A percentile compares a stretch with the other conserved stretches of the same genome.
Evolutionary conservation across 2,113 vertebrate species (phyloP).

Genomic region (Centropus unirufus): DNA sequence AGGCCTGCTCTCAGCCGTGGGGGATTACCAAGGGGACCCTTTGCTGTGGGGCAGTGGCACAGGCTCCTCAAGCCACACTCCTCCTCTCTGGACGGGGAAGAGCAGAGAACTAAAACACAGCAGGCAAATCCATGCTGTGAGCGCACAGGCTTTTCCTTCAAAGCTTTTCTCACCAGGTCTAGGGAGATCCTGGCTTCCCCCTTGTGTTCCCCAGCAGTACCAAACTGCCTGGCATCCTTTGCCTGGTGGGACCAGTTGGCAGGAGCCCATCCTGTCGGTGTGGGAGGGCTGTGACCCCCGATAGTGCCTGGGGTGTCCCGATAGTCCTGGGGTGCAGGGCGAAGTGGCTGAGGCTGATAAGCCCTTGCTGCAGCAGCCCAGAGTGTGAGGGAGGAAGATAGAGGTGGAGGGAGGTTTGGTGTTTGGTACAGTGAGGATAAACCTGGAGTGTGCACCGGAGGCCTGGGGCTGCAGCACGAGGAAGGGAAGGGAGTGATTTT

Average conservation of each 20-base stretch:
- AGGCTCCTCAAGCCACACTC: not conserved
- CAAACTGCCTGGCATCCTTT: accelerated
- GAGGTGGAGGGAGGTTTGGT: accelerated
- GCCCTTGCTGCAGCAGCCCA: accelerated
- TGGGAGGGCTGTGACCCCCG: not conserved
- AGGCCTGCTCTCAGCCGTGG: accelerated
- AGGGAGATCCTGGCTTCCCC: accelerated
- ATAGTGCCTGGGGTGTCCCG: not conserved
- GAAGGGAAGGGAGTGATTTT: not conserved
- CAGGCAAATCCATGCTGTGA: not conserved
- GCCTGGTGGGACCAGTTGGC: not conserved
- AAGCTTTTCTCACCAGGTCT: accelerated
- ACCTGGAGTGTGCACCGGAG: accelerated
- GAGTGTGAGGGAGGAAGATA: not conserved
- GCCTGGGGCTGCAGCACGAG: not conserved
- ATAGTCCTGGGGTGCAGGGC: not conserved
- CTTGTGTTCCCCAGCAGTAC: not conserved
- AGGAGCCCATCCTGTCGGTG: not conserved
- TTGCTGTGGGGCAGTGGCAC: not conserved
- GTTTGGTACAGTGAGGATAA: accelerated
- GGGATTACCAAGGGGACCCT: not conserved
- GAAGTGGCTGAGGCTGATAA: not conserved
- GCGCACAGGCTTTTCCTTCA: not conserved
- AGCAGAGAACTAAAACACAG: not conserved
- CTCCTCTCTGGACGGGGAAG: not conserved